Percentiles rank a stretch among this genome's conserved stretches.
Conservation (phyloP, 1,140 invertebrate species). For the Solenopsis invicta region DNA sequence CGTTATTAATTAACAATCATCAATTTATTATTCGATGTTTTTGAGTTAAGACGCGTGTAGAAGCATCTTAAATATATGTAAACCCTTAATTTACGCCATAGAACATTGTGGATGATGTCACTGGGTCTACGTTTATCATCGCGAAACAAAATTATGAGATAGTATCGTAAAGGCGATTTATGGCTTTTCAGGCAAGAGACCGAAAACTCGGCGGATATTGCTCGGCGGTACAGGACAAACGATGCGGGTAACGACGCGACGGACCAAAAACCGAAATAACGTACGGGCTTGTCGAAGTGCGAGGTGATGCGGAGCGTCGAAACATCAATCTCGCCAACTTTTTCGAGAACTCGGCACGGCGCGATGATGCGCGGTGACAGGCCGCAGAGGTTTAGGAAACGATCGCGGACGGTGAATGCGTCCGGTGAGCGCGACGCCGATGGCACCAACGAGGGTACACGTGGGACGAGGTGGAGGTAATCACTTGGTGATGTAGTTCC, state of each 20-base stretch:
- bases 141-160: conserved; percentile 25
- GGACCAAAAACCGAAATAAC: conserved; percentile 47
- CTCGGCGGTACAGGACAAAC: conserved; percentile 22
- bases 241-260: conserved; percentile 56
- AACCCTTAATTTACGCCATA: background rate
- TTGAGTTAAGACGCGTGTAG: background rate
- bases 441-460: conserved; percentile 66
- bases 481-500: conserved; percentile 85
- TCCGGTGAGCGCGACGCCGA: conserved; percentile 25
- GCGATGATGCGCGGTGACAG: conserved; percentile 57
- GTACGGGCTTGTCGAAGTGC: conserved; percentile 52
- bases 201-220: conserved; percentile 55
- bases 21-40: background rate
- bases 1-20: background rate
- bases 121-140: background rate
- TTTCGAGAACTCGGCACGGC: conserved; percentile 21
- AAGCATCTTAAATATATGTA: background rate
- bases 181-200: conserved; percentile 35
- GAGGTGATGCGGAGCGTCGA: conserved; percentile 14
- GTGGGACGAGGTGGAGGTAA: conserved; percentile 81
- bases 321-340: conserved; percentile 50
- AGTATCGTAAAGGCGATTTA: conserved; percentile 31
- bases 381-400: conserved; percentile 59
- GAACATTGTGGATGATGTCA: background rate
- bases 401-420: conserved; percentile 50